Evolutionary conservation across 2,113 vertebrate species (phyloP), one percentile per base, ranked within the genome.

Genomic region (Protobothrops flavoviridis): DNA sequence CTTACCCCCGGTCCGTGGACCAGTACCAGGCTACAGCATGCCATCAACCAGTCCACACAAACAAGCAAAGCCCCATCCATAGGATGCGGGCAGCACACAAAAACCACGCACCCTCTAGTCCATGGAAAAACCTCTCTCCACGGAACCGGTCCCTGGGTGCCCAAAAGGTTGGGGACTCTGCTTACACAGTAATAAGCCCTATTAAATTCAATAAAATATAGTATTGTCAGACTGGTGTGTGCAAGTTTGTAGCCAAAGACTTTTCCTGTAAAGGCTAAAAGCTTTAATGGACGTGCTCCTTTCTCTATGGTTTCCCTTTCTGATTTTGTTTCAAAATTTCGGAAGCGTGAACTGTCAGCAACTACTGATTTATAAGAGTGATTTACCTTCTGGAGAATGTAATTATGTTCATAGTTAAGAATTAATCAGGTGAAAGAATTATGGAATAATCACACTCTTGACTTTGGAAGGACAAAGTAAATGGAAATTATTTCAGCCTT

Each of bases 351-450:
- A 95, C 95, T 97, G 97, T 97, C 97, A 97, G 96, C 94, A 94
- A 89, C 94, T 91, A 91, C 96, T 98, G 98, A 98, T 98, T 98
- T 97, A 98, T 98, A 98, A 97, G 96, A 95, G 95, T 96, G 97
- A 98, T 98, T 98, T 98, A 97, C 98, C 96, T 98, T 98, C 97
- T 96, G 97, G 96, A 97, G 97, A 96, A 96, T 96, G 97, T 96
- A 98, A 98, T 98, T 98, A 98, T 96, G 97, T 97, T 98, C 97
- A 96, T 96, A 98, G 97, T 97, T 98, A 98, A 98, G 97, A 98
- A 98, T 98, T 98, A 98, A 98, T 98, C 97, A 97, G 97, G 97
- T 97, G 97, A 95, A 93, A 97, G 97, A 97, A 97, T 97, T 97
- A 96, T 94, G 94, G 95, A 97, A 97, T 97, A 98, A 97, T 98